These are phyloP conservation scores for Orcinus orca DNA, from an alignment of 2,113 vertebrate species.

Conservation along the genomic window DNA sequence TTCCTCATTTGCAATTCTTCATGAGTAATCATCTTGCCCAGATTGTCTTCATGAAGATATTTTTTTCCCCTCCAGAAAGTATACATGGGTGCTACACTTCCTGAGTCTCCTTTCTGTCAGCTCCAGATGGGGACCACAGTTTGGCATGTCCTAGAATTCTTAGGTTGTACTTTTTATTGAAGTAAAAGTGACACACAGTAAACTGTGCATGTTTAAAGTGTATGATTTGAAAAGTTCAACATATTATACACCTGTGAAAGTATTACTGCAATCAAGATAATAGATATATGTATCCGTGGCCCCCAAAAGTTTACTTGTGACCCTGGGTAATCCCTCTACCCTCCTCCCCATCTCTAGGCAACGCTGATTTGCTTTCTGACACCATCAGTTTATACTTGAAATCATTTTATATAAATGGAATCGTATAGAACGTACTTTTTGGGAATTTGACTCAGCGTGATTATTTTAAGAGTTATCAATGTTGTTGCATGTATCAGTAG, in stretches of 20 bases:
- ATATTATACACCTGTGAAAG: neutral
- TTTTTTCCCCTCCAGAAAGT: neutral
- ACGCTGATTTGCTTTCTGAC: neutral
- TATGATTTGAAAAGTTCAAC: neutral
- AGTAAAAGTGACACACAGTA: neutral
- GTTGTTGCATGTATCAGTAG: neutral
- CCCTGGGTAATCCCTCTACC: neutral
- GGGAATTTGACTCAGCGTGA: neutral
- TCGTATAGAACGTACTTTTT: neutral
- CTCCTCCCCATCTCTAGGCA: neutral
- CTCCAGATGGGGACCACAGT: neutral
- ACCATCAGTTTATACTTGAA: slow-evolving; percentile 20
- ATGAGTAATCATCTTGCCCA: neutral
- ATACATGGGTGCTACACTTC: neutral
- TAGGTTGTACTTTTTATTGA: neutral
- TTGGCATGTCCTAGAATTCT: neutral
- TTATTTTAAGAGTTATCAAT: neutral
- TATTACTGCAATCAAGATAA: neutral
- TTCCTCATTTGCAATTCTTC: slow-evolving; percentile 29
- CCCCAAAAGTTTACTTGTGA: neutral
- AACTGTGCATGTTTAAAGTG: neutral
- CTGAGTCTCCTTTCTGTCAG: neutral
- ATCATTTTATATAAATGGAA: neutral
- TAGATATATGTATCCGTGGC: neutral
- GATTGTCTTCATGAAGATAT: neutral